These are phyloP conservation scores for Brachionus rotundiformis DNA, from an alignment of 1,140 invertebrate genomes.

Conservation along the genomic window DNA sequence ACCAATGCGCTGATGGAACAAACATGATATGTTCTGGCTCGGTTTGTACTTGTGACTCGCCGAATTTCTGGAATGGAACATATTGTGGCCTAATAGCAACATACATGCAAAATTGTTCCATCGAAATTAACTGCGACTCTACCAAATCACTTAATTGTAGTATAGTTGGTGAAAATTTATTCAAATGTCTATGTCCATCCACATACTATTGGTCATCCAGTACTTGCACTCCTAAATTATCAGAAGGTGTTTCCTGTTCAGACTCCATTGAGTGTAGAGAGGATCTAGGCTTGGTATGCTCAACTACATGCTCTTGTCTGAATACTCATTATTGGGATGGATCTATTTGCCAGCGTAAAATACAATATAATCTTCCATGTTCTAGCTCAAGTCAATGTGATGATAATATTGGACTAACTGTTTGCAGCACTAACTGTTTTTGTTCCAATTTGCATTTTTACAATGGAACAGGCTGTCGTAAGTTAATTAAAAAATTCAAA, in stretches of 20 bases:
- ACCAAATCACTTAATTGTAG: slow-evolving; percentile 24
- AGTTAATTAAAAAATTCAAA: too few species aligned
- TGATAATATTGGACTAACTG: slow-evolving; percentile 20
- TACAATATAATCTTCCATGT: background rate
- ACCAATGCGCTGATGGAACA: background rate
- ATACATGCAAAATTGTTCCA: slow-evolving; percentile 12
- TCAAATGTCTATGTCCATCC: slow-evolving; percentile 43
- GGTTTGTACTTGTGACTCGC: background rate
- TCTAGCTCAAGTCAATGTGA: background rate
- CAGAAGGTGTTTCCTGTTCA: background rate
- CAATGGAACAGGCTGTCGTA: slow-evolving; percentile 36
- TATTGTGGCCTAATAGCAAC: background rate
- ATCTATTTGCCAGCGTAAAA: background rate
- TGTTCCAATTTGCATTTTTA: slow-evolving; percentile 36
- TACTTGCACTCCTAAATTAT: background rate
- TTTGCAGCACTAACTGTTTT: background rate
- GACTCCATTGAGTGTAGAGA: background rate
- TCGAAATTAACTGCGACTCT: background rate
- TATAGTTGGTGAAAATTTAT: slow-evolving; percentile 11
- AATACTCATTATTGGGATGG: background rate
- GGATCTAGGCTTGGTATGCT: background rate
- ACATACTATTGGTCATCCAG: slow-evolving; percentile 18
- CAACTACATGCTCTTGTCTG: background rate
- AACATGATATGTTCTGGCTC: background rate
- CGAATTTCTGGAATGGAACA: slow-evolving; percentile 28